Conservation (phyloP, 2,797 vertebrate genomes). For the Luscinia megarhynchos region DNA sequence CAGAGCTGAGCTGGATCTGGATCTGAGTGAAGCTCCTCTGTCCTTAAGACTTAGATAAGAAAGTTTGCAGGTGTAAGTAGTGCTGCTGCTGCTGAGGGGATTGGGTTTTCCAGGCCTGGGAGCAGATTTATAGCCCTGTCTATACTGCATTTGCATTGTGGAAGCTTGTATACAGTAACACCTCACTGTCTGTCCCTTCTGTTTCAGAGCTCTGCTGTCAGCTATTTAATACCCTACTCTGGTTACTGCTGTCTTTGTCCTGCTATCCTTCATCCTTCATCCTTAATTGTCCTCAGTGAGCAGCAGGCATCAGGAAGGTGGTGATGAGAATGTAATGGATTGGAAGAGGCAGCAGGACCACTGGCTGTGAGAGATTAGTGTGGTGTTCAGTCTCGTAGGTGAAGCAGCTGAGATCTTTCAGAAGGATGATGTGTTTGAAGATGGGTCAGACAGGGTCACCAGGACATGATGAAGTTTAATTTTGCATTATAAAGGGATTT, state of each 20-base stretch:
- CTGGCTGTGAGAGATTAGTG: not conserved
- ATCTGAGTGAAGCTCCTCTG: not conserved
- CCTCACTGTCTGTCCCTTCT: not conserved
- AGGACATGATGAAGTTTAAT: not conserved
- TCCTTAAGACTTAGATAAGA: not conserved
- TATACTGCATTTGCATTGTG: accelerated
- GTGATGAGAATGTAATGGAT: not conserved
- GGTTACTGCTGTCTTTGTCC: not conserved
- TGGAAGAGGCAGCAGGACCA: not conserved
- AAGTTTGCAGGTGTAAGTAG: not conserved
- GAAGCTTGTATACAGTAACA: not conserved
- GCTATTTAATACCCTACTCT: not conserved
- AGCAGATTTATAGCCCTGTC: not conserved
- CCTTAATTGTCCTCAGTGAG: not conserved
- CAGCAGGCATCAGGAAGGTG: not conserved
- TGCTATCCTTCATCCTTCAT: slow-evolving; percentile 9
- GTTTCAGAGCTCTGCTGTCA: not conserved
- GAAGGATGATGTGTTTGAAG: not conserved
- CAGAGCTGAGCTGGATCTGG: not conserved
- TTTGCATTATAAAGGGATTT: not conserved
- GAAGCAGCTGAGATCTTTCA: not conserved
- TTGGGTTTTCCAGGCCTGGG: not conserved
- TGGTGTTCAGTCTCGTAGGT: not conserved
- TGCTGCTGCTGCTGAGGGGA: not conserved
- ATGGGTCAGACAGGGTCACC: not conserved